Evolutionary conservation across 2,797 vertebrate genomes (phyloP), one percentile per base, ranked within the genome.

Genomic region (Sebastes nivosus): DNA sequence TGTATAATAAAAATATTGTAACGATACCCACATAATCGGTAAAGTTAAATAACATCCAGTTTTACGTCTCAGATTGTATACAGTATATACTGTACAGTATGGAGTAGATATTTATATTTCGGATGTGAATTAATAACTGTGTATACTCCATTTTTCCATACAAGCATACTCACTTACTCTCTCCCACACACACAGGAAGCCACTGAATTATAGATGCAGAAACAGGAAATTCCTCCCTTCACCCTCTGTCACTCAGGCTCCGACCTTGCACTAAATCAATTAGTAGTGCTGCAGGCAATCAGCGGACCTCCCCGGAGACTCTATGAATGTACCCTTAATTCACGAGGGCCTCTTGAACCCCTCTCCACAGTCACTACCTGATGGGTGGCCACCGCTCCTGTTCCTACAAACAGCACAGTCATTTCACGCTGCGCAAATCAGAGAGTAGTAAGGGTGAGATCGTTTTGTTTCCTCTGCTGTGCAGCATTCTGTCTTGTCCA

Each of bases 261-360:
- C 77, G 93, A 96, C 94, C 95, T 95, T 92, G 91, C 90, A 94
- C 93, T 94, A 93, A 95, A 95, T 96, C 95, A 96, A 96, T 96
- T 96, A 95, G 93, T 9, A 79, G 79, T 85, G 92, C 94, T 93
- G 90, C 80, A 92, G 93, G 92, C 93, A 94, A 93, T 93, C 90
- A 91, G 83, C 38, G 32, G 89, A 90, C 86, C 88, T 92, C 89
- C 92, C 84, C 13, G 27, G 82, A 90, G 90, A 81, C 78, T 46
- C 72, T 24, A 50, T 88, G 84, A 89, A 93, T 90, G 86, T 65
- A 76, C 59, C 75, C 84, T 88, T 91, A 87, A 92, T 92, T 93
- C 90, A 93, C 11, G 68, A 89, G 82, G 82, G 75, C 83, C 90
- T 88, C 79, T 80, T 64, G 78, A 79, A 80, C 87, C 79, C 71